Evolutionary conservation across 2,113 vertebrate genomes (phyloP), one percentile per base, ranked within the genome.

Genomic region (Terrapene triunguis): DNA sequence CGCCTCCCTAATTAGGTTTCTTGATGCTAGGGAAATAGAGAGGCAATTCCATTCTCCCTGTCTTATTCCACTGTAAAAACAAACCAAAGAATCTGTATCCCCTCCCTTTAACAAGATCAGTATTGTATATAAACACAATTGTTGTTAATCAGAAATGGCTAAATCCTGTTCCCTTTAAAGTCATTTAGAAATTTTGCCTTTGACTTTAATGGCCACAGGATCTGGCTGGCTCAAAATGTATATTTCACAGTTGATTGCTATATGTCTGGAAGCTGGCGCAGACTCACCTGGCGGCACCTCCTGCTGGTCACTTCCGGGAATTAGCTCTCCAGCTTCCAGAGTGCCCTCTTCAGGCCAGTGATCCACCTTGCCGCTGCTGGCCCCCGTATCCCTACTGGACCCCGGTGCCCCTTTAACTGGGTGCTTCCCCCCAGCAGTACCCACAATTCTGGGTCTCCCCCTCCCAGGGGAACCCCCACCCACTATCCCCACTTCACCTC

Each of bases 1-100:
- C 87, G 89, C 92, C 89, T 91, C 92, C 92, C 80, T 95, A 91
- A 74, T 80, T 96, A 54, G 91, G 88, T 92, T 87, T 84, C 96
- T 94, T 96, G 78, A 85, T 84, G 47, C 1, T 11, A 48, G 24
- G 85, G 54, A 96, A 76, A 89, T 88, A 42, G 92, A 87, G 95
- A 88, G 95, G 85, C 92, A 62, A 93, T 96, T 92, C 21, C 51
- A 93, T 93, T 92, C 96, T 89, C 79, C n/a, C 48, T 47, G 11
- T 87, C 91, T 74, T 76, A 93, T 54, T 59, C 54, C 93, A 38
- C 92, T 87, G 16, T 51, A 87, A 94, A 94, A 96, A 14, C 82
- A 95, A 93, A 72, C 48, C 2, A 1, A 53, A 91, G 48, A 55
- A 25, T 76, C 38, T 27, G 38, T 87, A 90, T 95, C 24, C 10